phyloP scores from a whole-genome alignment of 2,113 vertebrate genomes.

The Neodon shergylaensis region DNA sequence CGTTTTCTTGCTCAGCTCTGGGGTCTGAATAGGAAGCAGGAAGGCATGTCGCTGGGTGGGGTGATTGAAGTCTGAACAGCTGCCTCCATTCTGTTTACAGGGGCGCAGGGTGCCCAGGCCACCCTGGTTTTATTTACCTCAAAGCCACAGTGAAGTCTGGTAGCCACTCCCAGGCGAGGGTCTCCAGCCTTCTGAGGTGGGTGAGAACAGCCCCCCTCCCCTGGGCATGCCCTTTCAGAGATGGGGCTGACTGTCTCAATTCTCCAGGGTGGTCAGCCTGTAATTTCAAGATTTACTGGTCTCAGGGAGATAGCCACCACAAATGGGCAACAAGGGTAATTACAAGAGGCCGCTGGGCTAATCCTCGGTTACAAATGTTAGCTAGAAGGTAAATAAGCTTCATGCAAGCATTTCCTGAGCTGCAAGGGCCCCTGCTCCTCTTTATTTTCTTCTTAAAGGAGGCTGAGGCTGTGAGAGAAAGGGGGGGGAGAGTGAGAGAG shows the following conservation, averaged over 20 bases:
- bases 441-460: constrained; percentile 68
- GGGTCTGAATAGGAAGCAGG: not conserved
- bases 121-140: constrained; percentile 86
- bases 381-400: constrained; percentile 86
- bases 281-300: constrained; percentile 88
- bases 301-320: constrained; percentile 85
- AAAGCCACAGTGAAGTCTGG: constrained; percentile 81
- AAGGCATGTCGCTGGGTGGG: constrained; percentile 33
- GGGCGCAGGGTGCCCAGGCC: constrained; percentile 82
- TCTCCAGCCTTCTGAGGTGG: constrained; percentile 83
- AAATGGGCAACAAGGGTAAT: constrained; percentile 86
- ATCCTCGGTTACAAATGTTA: constrained; percentile 85
- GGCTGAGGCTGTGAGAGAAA: not conserved
- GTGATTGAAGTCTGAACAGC: constrained; percentile 49
- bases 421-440: constrained; percentile 71
- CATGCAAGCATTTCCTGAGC: constrained; percentile 81
- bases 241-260: constrained; percentile 82
- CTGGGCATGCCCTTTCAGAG: constrained; percentile 83
- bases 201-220: constrained; percentile 76
- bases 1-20: not conserved
- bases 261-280: constrained; percentile 87
- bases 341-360: constrained; percentile 85
- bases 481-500: not conserved
- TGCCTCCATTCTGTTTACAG: constrained; percentile 69
- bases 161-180: constrained; percentile 80